phyloP scores from a whole-genome alignment of 2,888 invertebrate species.

The Torymus aiolomorphi region DNA sequence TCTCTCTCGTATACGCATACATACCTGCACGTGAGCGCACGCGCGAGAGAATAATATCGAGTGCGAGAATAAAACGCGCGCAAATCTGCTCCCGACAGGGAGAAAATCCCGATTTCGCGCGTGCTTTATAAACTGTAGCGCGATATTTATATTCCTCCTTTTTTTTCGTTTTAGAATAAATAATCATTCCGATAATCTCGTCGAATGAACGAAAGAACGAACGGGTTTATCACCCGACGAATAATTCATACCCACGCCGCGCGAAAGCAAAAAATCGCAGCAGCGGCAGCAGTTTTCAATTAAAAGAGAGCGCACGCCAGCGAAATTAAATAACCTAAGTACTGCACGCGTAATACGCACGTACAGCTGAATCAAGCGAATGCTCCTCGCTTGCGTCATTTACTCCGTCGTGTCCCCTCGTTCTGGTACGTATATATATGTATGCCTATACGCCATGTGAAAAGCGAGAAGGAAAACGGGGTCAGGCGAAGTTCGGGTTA shows the following conservation, averaged over 20 bases:
- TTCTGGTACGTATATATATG: background rate
- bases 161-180: slow-evolving; percentile 27
- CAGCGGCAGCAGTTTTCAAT: slow-evolving; percentile 24
- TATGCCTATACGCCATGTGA: slow-evolving; percentile 17
- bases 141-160: slow-evolving; percentile 15
- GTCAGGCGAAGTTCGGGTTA: slow-evolving; percentile 40
- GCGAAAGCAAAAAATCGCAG: background rate
- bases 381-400: background rate
- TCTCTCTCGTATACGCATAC: too few species aligned
- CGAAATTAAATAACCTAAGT: slow-evolving; percentile 37
- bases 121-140: too few species aligned
- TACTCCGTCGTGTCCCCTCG: background rate
- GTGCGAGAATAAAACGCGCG: background rate
- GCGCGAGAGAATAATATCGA: background rate
- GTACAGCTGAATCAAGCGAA: slow-evolving; percentile 20
- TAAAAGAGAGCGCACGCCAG: slow-evolving; percentile 19
- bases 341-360: background rate
- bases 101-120: too few species aligned
- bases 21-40: too few species aligned
- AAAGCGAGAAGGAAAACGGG: slow-evolving; percentile 31
- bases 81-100: too few species aligned
- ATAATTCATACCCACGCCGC: too few species aligned
- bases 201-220: background rate
- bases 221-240: too few species aligned
- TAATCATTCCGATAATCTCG: background rate